Conservation (phyloP, 1,140 invertebrate species). For the Anastatus disparis region DNA sequence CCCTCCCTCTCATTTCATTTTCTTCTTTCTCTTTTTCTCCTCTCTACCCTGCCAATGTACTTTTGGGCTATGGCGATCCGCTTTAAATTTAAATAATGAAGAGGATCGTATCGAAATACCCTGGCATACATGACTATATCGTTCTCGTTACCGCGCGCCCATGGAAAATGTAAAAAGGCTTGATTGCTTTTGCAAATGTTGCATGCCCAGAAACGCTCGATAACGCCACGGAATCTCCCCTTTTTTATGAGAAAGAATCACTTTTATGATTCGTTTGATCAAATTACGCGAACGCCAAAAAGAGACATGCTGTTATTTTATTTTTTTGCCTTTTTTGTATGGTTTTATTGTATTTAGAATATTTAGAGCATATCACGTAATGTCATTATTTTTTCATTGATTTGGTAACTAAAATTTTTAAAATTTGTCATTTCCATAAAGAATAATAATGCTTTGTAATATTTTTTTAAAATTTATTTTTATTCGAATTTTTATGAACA, state of each 20-base stretch:
- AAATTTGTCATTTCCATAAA: too few species aligned
- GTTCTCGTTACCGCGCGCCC: background rate
- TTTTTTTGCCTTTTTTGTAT: too few species aligned
- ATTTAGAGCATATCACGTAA: too few species aligned
- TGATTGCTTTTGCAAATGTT: slow-evolving; percentile 3
- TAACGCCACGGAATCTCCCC: background rate
- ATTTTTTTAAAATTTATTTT: too few species aligned
- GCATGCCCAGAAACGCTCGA: background rate
- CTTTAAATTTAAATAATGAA: slow-evolving; percentile 46
- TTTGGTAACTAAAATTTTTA: too few species aligned
- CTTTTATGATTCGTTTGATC: background rate
- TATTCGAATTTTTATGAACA: too few species aligned
- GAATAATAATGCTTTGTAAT: too few species aligned
- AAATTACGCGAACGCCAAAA: background rate
- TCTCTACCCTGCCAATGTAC: slow-evolving; percentile 28
- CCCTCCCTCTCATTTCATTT: background rate
- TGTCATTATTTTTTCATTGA: too few species aligned
- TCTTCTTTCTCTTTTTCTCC: background rate
- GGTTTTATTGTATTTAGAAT: too few species aligned
- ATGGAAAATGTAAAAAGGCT: background rate
- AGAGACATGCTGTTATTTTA: too few species aligned
- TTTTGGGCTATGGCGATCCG: slow-evolving; percentile 38
- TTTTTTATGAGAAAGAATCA: background rate
- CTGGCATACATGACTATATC: background rate
- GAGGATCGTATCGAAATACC: background rate